Percentiles rank a stretch among this genome's conserved stretches.
phyloP scores from a whole-genome alignment of 2,888 invertebrate genomes.

The Priapulus caudatus region DNA sequence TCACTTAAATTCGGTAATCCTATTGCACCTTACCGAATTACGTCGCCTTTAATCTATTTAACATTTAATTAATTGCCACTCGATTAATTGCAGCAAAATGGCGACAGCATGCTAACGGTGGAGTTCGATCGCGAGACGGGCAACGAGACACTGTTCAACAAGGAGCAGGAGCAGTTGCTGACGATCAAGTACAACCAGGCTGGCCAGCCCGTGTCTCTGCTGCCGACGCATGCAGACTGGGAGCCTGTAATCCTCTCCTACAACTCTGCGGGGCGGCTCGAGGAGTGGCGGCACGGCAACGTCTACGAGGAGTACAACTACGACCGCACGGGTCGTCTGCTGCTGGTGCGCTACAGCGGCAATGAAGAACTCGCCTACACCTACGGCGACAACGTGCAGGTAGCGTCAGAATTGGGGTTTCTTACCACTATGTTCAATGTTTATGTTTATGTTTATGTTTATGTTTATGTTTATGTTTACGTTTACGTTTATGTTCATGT shows the following conservation, averaged over 20 bases:
- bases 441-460: no score
- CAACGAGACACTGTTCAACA: constrained; percentile 76
- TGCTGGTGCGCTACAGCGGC: constrained; percentile 73
- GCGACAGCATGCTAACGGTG: constrained; percentile 71
- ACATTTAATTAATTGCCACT: background rate
- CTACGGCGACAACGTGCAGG: constrained; percentile 55
- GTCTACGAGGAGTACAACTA: constrained; percentile 74
- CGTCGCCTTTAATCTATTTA: no score
- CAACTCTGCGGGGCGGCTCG: constrained; percentile 60
- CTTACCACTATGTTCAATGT: no score
- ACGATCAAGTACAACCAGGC: constrained; percentile 77
- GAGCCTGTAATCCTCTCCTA: constrained; percentile 20
- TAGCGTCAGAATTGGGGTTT: no score
- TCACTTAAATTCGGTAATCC: no score
- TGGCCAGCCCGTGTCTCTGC: constrained; percentile 58
- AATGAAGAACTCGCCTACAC: constrained; percentile 67
- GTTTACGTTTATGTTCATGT: no score
- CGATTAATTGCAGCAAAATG: constrained; percentile 60
- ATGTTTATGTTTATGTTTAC: no score
- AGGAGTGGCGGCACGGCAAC: constrained; percentile 85
- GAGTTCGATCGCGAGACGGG: constrained; percentile 85
- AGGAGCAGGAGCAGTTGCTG: constrained; percentile 65
- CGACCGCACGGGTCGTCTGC: constrained; percentile 70
- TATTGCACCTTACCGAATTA: no score
- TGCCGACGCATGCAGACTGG: constrained; percentile 22